Evolutionary conservation across 2,888 invertebrate genomes (phyloP), one percentile per base, ranked within the genome.

Genomic region (Globia sparganii): DNA sequence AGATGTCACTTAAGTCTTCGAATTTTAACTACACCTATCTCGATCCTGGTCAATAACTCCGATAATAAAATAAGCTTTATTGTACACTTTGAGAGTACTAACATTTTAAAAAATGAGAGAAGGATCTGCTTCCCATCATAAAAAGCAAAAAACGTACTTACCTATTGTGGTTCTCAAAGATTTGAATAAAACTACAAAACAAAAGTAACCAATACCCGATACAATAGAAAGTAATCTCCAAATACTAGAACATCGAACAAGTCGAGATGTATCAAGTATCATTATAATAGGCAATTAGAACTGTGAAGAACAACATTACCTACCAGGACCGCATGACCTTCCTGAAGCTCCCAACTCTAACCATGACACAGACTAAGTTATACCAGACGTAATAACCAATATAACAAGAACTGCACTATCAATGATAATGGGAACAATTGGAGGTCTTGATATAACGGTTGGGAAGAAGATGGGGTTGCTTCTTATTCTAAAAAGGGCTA

Each of bases 261-360:
- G 79, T 88, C 91, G 84, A 91, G 90, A 89, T 90, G 90, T 94
- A 95, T 96, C 96, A 92, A 93, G 94, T 96, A 94, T 94, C 96
- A 93, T 96, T 96, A 95, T 96, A 96, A 96, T 96, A 90, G 95
- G 94, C 96, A 96, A 96, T 96, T 95, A 96, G 93, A 94, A 92
- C 92, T 92, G 91, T 92, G 91, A 94, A 95, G 92, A 93, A 93
- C 91, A 89, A 86, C 78, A 85, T 79, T 64, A 78, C 49, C 58
- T 46, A 87, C 94, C 89, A 89, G n/a, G n/a, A 34, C 53, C n/a
- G 11, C 18, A 65, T 37, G 77, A 85, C 75, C 78, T 72, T 28
- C 18, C n/a, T n/a, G 25, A 34, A 37, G 9, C 15, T 77, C 21
- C n/a, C 25, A 75, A 68, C 40, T 13, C 25, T 25, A 28, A 70